Percentiles rank a stretch among this genome's conserved stretches.
These are phyloP conservation scores for Glossosoma conforme DNA, from an alignment of 1,140 invertebrate species.

Conservation along the genomic window DNA sequence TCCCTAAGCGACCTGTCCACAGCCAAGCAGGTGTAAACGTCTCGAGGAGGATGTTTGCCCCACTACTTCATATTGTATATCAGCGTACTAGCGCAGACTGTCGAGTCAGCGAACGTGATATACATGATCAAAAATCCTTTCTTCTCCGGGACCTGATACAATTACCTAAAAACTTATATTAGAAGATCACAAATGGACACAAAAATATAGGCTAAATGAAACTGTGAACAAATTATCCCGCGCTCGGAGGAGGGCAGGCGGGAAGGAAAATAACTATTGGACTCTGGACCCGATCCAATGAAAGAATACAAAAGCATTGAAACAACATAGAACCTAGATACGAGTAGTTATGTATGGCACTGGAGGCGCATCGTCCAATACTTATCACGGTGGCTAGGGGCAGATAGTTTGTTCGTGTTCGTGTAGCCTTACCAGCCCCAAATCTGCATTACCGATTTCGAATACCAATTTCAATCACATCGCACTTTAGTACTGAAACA, in stretches of 20 bases:
- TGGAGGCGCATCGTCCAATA: conserved; percentile 9
- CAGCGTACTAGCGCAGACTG: conserved; percentile 20
- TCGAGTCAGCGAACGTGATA: conserved; percentile 26
- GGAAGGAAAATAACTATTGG: not conserved
- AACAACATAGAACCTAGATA: conserved; percentile 10
- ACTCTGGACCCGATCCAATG: not conserved
- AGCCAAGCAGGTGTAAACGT: too few relatives aligned
- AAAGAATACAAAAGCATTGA: not conserved
- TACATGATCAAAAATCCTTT: conserved; percentile 66
- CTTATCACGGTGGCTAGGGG: conserved; percentile 15
- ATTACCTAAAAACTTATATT: conserved; percentile 53
- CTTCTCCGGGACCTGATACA: conserved; percentile 56
- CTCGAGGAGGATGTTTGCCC: conserved; percentile 30
- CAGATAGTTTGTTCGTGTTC: conserved; percentile 42
- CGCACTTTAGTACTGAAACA: conserved; percentile 31
- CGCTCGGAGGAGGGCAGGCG: conserved; percentile 21
- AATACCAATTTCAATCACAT: conserved; percentile 39
- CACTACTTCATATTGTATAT: conserved; percentile 27
- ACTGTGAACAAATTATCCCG: conserved; percentile 51
- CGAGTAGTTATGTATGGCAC: conserved; percentile 3
- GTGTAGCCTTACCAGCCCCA: conserved; percentile 31
- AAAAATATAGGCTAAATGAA: conserved; percentile 38
- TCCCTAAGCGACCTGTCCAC: too few relatives aligned
- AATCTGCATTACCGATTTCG: conserved; percentile 35
- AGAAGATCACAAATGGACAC: conserved; percentile 18